Evolutionary conservation across 2,797 vertebrate genomes (phyloP).

Genomic region (Semaprochilodus insignis): DNA sequence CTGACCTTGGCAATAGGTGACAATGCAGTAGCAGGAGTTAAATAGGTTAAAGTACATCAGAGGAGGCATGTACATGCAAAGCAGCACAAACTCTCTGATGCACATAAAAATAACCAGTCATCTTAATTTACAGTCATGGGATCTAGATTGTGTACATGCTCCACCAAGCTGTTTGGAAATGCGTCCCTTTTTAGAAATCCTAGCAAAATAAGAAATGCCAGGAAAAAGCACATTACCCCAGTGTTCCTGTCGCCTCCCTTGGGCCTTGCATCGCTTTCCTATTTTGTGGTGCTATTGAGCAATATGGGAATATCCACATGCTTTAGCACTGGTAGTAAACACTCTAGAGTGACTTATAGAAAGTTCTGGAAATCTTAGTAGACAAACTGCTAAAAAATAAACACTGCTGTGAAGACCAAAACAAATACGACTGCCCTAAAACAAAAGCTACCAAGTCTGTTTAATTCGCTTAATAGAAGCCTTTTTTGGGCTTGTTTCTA

Average conservation of each 20-base stretch:
- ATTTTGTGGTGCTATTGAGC: background rate
- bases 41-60: background rate
- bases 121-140: background rate
- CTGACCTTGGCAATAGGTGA: background rate
- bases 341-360: too few relatives aligned
- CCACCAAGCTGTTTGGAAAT: background rate
- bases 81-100: too few relatives aligned
- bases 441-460: background rate
- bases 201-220: background rate
- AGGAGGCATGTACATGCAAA: background rate
- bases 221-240: background rate
- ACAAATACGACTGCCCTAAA: background rate
- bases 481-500: too few relatives aligned
- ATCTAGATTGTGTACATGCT: background rate
- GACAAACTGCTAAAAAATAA: too few relatives aligned
- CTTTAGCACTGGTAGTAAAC: too few relatives aligned
- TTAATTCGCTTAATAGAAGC: too few relatives aligned
- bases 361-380: too few relatives aligned
- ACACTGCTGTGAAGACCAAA: too few relatives aligned
- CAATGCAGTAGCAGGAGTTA: background rate
- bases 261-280: background rate
- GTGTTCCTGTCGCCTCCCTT: background rate
- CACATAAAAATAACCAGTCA: too few relatives aligned
- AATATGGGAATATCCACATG: background rate
- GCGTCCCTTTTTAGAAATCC: background rate